Evolutionary conservation across 2,113 vertebrate genomes (phyloP).

Genomic region (Diphyllodes magnificus): DNA sequence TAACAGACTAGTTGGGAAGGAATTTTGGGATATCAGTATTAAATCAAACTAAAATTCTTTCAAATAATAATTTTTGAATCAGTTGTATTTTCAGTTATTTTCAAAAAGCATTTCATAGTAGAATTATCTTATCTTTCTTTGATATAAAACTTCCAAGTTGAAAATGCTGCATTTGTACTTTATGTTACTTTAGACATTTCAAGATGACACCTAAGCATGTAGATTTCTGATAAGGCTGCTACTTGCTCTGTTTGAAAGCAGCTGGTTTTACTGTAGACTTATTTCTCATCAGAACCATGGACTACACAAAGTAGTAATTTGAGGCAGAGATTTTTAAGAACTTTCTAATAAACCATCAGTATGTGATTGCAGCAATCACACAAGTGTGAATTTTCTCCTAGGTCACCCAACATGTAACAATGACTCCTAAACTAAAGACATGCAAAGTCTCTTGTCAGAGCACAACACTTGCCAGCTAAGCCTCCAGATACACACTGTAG

Average conservation of each 20-base stretch:
- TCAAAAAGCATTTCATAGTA: background rate
- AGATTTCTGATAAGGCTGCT: background rate
- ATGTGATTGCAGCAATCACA: background rate
- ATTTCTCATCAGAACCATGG: background rate
- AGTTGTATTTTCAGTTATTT: background rate
- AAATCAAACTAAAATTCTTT: background rate
- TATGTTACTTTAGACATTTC: background rate
- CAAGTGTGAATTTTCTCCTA: background rate
- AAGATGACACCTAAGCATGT: background rate
- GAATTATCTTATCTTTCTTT: background rate
- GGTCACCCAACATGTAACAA: background rate
- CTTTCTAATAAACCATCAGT: background rate
- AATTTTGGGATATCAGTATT: background rate
- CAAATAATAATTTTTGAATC: background rate
- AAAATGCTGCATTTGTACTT: background rate
- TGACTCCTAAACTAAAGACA: background rate
- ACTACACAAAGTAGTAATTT: background rate
- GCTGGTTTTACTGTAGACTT: background rate
- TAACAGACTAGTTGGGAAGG: background rate
- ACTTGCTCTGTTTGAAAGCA: background rate
- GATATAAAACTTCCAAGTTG: background rate
- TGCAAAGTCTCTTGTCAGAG: background rate
- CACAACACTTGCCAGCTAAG: background rate
- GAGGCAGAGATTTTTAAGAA: background rate
- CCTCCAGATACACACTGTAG: background rate